Percentiles rank a stretch among this genome's conserved stretches.
phyloP scores from a whole-genome alignment of 2,797 vertebrate genomes.

The Poeciliopsis presidionis region DNA sequence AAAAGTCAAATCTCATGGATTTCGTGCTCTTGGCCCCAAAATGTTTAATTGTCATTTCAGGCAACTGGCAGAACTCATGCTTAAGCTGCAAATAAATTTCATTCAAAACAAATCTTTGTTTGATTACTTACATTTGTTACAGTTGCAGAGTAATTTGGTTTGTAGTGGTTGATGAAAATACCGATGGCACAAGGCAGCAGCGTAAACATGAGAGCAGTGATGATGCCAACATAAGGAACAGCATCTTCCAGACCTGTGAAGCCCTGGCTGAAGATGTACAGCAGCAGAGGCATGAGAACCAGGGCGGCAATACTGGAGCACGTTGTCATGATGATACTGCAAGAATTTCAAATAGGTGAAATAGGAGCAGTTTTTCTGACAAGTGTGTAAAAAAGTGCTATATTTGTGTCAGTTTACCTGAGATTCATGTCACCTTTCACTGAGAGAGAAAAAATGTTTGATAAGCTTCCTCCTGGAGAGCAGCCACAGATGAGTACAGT shows the following conservation, averaged over 20 bases:
- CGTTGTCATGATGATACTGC: conserved; percentile 88
- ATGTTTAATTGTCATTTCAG: neutral
- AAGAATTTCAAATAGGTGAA: conserved; percentile 25
- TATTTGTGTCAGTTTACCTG: conserved; percentile 75
- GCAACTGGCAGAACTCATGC: neutral
- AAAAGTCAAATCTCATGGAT: neutral
- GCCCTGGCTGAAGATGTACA: conserved; percentile 83
- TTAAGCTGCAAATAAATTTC: neutral
- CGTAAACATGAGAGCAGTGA: conserved; percentile 71
- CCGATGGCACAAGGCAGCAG: conserved; percentile 82
- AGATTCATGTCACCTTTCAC: conserved; percentile 89
- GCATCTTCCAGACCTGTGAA: conserved; percentile 76
- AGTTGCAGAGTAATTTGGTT: conserved; percentile 74
- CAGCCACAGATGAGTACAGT: conserved; percentile 87
- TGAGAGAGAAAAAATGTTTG: conserved; percentile 84
- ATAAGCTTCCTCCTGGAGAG: conserved; percentile 86
- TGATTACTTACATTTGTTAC: conserved; percentile 80
- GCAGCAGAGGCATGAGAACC: conserved; percentile 87
- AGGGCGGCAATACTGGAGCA: conserved; percentile 83
- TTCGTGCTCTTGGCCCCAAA: neutral
- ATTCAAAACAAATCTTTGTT: neutral
- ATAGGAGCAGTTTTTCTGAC: neutral
- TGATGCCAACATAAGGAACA: conserved; percentile 83
- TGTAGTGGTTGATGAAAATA: conserved; percentile 84
- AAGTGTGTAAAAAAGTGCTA: neutral